Conservation (phyloP, 1,140 invertebrate genomes). For the Cydia fagiglandana region DNA sequence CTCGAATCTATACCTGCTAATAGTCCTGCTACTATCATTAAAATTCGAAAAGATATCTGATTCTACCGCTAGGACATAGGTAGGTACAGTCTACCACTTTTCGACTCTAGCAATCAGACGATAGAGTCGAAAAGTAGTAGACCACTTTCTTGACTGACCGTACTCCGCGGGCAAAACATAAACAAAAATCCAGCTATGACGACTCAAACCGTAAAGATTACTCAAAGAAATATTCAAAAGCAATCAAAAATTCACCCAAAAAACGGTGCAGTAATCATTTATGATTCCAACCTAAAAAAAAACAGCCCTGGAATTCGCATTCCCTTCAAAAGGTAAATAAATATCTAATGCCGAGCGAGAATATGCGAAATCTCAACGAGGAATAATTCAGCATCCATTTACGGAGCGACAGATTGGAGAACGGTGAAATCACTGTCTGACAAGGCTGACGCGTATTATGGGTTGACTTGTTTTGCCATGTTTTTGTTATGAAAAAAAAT, state of each 20-base stretch:
- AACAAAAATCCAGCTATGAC: background rate
- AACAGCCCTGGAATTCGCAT: constrained; percentile 13
- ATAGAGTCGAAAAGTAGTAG: too few species aligned
- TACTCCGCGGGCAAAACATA: background rate
- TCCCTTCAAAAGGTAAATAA: constrained; percentile 31
- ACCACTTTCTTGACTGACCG: too few species aligned
- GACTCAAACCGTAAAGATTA: background rate
- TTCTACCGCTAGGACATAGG: too few species aligned
- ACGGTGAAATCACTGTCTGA: background rate
- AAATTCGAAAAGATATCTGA: background rate
- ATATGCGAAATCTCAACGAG: constrained; percentile 29
- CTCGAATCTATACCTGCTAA: background rate
- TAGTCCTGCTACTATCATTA: too few species aligned
- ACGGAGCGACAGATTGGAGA: background rate
- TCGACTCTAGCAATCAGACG: too few species aligned
- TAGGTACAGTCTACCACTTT: too few species aligned
- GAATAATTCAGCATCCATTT: constrained; percentile 29
- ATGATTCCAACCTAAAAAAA: constrained; percentile 22
- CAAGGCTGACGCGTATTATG: background rate
- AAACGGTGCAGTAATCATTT: constrained; percentile 18
- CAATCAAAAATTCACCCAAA: constrained; percentile 24
- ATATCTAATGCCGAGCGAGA: constrained; percentile 30
- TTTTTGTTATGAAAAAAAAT: background rate
- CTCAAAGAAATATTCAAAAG: constrained; percentile 8
- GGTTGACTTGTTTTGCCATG: background rate